A percentile compares a stretch with the other conserved stretches of the same genome.
Evolutionary conservation across 2,888 invertebrate species (phyloP).

Genomic region (Anthoptus insignis): DNA sequence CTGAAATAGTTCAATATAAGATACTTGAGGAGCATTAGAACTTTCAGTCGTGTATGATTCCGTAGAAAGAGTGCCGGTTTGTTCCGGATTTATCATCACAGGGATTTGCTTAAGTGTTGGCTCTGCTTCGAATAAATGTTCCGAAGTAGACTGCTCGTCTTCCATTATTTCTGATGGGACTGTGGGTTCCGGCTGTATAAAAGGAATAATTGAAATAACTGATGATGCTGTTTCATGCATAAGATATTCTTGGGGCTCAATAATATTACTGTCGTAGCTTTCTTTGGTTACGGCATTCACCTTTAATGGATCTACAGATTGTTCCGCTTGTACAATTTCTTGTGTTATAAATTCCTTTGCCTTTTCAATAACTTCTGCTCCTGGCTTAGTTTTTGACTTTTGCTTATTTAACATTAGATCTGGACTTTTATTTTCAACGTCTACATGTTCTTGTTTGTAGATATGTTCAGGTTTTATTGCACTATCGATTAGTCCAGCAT

Average conservation of each 20-base stretch:
- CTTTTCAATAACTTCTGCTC: not conserved
- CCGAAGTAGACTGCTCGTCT: not conserved
- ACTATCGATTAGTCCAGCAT: not conserved
- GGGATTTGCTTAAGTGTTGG: slow-evolving; percentile 56
- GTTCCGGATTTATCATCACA: slow-evolving; percentile 59
- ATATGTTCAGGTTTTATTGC: not conserved
- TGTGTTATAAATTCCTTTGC: not conserved
- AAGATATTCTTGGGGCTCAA: not conserved
- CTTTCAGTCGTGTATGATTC: slow-evolving; percentile 57
- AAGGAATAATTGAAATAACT: not conserved
- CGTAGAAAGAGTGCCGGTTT: slow-evolving; percentile 59
- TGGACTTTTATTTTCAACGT: too few relatives aligned
- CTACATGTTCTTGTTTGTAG: not conserved
- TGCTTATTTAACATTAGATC: too few relatives aligned
- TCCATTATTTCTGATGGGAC: not conserved
- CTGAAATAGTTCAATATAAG: slow-evolving; percentile 65
- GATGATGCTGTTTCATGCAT: not conserved
- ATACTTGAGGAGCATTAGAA: slow-evolving; percentile 57
- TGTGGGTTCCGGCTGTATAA: not conserved
- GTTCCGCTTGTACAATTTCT: not conserved
- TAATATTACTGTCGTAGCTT: not conserved
- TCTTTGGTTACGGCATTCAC: not conserved
- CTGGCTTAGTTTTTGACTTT: not conserved
- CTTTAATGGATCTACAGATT: not conserved
- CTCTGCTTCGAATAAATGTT: not conserved